These are phyloP conservation scores for Parasteatoda lunata DNA, from an alignment of 2,888 invertebrate genomes.

Conservation along the genomic window DNA sequence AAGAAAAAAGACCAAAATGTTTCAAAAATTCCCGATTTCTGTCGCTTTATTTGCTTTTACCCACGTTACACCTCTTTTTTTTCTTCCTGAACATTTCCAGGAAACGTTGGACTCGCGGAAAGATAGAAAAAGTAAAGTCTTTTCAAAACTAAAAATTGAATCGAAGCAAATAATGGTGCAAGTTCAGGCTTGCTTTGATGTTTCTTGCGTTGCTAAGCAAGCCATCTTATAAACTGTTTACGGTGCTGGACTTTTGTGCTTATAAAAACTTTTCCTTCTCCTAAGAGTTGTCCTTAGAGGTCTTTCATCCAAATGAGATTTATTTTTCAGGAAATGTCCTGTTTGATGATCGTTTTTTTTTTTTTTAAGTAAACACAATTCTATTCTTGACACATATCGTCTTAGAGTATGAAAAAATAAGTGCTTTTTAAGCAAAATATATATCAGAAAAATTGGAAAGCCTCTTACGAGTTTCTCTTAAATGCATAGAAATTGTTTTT, in stretches of 20 bases:
- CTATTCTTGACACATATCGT: neutral
- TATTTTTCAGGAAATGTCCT: neutral
- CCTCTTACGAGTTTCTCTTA: no score
- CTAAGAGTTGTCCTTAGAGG: neutral
- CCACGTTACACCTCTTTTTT: neutral
- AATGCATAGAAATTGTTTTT: no score
- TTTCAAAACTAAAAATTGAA: neutral
- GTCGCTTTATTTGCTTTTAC: neutral
- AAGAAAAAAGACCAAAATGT: neutral
- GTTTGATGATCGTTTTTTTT: neutral
- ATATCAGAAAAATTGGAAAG: no score
- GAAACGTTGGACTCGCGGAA: neutral
- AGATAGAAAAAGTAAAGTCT: neutral
- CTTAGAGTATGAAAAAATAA: no score
- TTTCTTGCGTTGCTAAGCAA: neutral
- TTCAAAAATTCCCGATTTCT: neutral
- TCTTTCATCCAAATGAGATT: neutral
- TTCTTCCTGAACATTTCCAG: neutral
- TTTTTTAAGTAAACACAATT: neutral
- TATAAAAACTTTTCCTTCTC: neutral
- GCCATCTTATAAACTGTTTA: conserved; percentile 2
- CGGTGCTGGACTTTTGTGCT: neutral
- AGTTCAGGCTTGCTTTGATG: neutral
- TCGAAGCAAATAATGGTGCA: neutral
- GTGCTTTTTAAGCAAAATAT: no score